These are phyloP conservation scores for Trachythela sp. DNA, from an alignment of 64 coral and sea anemone genomes.

Conservation along the genomic window DNA sequence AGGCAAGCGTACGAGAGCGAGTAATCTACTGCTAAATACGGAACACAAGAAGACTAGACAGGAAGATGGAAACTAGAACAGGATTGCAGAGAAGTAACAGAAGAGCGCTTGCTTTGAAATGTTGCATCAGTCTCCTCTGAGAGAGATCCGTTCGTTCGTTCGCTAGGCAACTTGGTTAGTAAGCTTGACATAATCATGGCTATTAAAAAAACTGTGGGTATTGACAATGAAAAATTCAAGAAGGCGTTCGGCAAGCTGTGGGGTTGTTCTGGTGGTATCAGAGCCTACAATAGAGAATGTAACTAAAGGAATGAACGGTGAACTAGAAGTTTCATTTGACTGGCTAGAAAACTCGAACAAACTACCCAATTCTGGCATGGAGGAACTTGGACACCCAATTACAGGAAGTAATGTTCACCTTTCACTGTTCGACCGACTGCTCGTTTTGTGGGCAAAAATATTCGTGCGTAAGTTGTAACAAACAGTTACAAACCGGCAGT, in stretches of 20 bases:
- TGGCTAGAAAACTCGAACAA: background rate
- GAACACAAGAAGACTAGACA: constrained; percentile 42
- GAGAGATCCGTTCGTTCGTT: constrained; percentile 37
- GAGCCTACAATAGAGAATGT: constrained; percentile 30
- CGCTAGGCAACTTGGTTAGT: constrained; percentile 34
- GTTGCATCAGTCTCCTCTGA: constrained; percentile 20
- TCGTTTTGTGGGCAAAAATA: no score
- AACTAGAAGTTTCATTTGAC: constrained; percentile 37
- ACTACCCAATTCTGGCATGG: background rate
- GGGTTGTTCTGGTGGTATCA: background rate
- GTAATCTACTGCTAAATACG: constrained; percentile 39
- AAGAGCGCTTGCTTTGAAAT: no score
- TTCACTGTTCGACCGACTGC: constrained; percentile 50
- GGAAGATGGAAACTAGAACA: constrained; percentile 31
- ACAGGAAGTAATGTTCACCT: constrained; percentile 23
- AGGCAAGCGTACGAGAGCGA: background rate
- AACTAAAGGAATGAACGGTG: background rate
- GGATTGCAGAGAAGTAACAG: constrained; percentile 61
- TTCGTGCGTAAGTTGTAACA: no score
- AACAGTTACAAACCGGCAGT: constrained; percentile 26
- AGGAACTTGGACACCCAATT: constrained; percentile 26
- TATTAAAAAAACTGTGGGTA: background rate
- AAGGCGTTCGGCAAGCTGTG: background rate
- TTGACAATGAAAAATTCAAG: background rate
- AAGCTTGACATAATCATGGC: constrained; percentile 50